Evolutionary conservation across 2,888 invertebrate species (phyloP).

Genomic region (Pollenia labialis): DNA sequence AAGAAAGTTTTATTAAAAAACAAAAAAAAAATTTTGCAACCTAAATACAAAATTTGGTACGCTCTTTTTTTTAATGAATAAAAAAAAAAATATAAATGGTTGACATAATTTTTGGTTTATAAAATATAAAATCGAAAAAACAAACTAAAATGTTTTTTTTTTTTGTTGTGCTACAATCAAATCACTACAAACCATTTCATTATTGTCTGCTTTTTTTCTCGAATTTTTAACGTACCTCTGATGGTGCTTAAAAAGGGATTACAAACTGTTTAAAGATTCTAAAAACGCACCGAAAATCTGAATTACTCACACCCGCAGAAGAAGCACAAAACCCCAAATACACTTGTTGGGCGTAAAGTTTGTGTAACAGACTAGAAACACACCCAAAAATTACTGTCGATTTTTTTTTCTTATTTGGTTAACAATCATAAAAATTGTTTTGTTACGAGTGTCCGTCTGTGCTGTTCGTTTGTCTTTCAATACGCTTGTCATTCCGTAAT

Average conservation of each 20-base stretch:
- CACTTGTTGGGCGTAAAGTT: slow-evolving; percentile 22
- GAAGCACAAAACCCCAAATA: background rate
- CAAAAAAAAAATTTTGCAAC: slow-evolving; percentile 35
- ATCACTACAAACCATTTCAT: slow-evolving; percentile 59
- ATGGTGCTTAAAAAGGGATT: background rate
- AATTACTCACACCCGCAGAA: slow-evolving; percentile 20
- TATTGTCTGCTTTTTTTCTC: slow-evolving; percentile 16
- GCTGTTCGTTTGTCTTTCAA: background rate
- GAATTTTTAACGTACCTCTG: slow-evolving; percentile 3
- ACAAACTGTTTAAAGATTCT: slow-evolving; percentile 67
- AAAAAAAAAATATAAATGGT: slow-evolving; percentile 9
- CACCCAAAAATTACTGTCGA: slow-evolving; percentile 40
- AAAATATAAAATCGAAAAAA: slow-evolving; percentile 19
- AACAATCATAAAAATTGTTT: slow-evolving; percentile 56
- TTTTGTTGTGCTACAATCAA: slow-evolving; percentile 33
- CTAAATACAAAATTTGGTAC: slow-evolving; percentile 24
- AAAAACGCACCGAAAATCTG: slow-evolving; percentile 62
- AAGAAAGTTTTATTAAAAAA: slow-evolving; percentile 39
- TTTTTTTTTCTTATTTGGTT: slow-evolving; percentile 30
- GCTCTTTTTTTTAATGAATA: slow-evolving; percentile 24
- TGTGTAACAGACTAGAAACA: slow-evolving; percentile 38
- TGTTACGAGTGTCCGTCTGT: slow-evolving; percentile 15
- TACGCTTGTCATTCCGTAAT: background rate
- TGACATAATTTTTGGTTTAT: slow-evolving; percentile 31
- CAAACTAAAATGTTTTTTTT: background rate